phyloP scores from a whole-genome alignment of 30 jellyfish, hydroid and myxozoan genomes.

The Cassiopea andromeda region DNA sequence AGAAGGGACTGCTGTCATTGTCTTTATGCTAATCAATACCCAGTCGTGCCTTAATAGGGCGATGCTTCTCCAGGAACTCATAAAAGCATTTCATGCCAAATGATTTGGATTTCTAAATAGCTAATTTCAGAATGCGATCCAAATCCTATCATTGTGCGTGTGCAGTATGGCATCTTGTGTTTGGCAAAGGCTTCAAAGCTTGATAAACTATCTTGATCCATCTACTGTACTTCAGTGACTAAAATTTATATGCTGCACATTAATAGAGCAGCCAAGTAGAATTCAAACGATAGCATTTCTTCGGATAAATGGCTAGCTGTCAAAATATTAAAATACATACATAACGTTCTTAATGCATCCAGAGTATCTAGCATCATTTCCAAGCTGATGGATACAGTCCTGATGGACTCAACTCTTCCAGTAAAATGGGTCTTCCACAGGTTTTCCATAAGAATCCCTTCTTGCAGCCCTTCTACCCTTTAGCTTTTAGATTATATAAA shows the following conservation, averaged over 20 bases:
- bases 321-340: neutral
- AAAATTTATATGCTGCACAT: conserved; percentile 16
- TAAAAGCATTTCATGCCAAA: neutral
- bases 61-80: conserved; percentile 9
- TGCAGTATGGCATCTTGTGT: conserved; percentile 17
- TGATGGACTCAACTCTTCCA: conserved; percentile 50
- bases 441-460: conserved; percentile 16
- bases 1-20: conserved; percentile 2
- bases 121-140: conserved; percentile 14
- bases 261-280: conserved; percentile 26
- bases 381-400: conserved; percentile 55
- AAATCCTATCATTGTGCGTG: neutral
- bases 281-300: conserved; percentile 33
- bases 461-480: conserved; percentile 24
- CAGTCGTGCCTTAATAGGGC: conserved; percentile 16
- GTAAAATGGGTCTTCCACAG: conserved; percentile 43
- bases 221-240: conserved; percentile 2
- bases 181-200: conserved; percentile 3
- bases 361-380: conserved; percentile 8
- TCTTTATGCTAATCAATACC: conserved; percentile 20
- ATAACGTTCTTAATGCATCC: conserved; percentile 10
- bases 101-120: neutral
- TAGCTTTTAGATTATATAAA: neutral
- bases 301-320: conserved; percentile 22
- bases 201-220: neutral